Evolutionary conservation across 2,888 invertebrate genomes (phyloP).

Genomic region (Dysmachus trigonus): DNA sequence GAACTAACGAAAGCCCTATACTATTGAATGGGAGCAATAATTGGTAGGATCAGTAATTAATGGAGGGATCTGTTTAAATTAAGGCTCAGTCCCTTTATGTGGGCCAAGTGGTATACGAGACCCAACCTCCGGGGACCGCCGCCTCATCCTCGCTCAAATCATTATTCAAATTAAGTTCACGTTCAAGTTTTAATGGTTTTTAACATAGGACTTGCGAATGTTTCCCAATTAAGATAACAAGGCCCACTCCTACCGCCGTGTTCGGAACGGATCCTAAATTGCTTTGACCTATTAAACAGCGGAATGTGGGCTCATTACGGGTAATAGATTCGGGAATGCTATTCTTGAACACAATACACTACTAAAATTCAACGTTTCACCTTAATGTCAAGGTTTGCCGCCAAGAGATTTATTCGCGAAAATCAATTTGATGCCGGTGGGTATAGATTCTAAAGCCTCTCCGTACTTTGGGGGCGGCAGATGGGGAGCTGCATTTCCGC

Average conservation of each 20-base stretch:
- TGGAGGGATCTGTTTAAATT: slow-evolving; percentile 39
- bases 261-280: neutral
- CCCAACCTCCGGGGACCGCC: neutral
- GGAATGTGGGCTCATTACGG: slow-evolving; percentile 10
- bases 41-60: slow-evolving; percentile 45
- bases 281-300: slow-evolving; percentile 22
- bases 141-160: no score
- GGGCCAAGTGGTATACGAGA: slow-evolving; percentile 34
- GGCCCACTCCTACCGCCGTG: neutral
- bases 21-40: slow-evolving; percentile 24
- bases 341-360: neutral
- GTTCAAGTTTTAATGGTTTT: slow-evolving; percentile 40
- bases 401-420: neutral
- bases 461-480: neutral
- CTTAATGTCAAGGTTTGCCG: slow-evolving; percentile 2
- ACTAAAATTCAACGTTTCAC: neutral
- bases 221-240: slow-evolving; percentile 40
- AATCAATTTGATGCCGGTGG: neutral
- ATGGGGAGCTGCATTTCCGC: neutral
- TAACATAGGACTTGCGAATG: slow-evolving; percentile 19
- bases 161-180: slow-evolving; percentile 41
- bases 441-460: neutral
- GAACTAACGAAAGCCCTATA: neutral
- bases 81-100: slow-evolving; percentile 6
- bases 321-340: neutral